phyloP scores from a whole-genome alignment of 1,140 invertebrate species.

The Helicorthomorpha holstii region DNA sequence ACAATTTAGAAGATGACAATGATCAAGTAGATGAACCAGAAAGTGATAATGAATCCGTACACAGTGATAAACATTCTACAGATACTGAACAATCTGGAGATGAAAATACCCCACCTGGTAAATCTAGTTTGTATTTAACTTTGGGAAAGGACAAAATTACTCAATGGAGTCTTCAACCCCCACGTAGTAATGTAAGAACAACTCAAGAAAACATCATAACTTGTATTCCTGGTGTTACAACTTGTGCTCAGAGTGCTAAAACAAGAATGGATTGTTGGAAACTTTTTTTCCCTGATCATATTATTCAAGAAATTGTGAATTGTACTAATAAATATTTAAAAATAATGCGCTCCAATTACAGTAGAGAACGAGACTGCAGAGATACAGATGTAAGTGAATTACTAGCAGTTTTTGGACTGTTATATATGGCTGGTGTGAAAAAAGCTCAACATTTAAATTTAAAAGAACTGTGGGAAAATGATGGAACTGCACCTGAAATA shows the following conservation, averaged over 20 bases:
- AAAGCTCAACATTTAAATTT: not conserved
- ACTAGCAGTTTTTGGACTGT: not conserved
- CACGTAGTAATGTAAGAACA: not conserved
- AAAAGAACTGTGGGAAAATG: not conserved
- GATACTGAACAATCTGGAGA: not conserved
- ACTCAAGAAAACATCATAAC: not conserved
- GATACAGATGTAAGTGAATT: not conserved
- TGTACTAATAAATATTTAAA: conserved; percentile 3
- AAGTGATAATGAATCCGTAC: not conserved
- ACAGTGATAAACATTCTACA: conserved; percentile 1
- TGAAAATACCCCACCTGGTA: not conserved
- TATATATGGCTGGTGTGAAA: conserved; percentile 1
- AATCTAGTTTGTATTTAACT: not conserved
- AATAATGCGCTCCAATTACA: not conserved
- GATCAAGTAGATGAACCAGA: not conserved
- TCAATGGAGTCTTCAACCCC: not conserved
- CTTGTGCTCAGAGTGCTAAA: not conserved
- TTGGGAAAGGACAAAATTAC: conserved; percentile 4
- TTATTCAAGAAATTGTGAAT: not conserved
- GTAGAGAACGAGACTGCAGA: not conserved
- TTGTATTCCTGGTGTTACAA: conserved; percentile 2
- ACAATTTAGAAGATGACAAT: not conserved
- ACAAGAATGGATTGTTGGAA: conserved; percentile 1
- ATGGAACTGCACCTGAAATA: not conserved
- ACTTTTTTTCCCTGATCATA: not conserved